Evolutionary conservation across 1,140 invertebrate genomes (phyloP).

Genomic region (Vanessa atalanta): DNA sequence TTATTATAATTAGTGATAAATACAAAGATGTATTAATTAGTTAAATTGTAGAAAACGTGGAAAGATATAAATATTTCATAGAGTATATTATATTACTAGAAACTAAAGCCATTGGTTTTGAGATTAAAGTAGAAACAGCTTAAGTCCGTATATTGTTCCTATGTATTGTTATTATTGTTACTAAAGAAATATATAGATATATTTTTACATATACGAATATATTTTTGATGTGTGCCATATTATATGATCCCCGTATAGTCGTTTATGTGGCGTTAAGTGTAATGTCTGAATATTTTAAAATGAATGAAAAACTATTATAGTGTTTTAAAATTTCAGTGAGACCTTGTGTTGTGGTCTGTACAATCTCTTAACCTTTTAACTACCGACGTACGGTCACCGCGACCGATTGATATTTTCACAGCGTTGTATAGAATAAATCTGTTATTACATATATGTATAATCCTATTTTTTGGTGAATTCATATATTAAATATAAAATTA

Average conservation of each 20-base stretch:
- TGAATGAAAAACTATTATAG: not conserved
- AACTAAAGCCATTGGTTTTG: not conserved
- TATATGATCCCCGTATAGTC: conserved; percentile 9
- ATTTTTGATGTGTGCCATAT: conserved; percentile 18
- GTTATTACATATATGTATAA: too few species aligned
- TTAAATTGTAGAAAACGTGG: not conserved
- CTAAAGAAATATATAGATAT: not conserved
- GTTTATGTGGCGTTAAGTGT: conserved; percentile 12
- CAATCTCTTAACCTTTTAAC: too few species aligned
- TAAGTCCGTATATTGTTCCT: not conserved
- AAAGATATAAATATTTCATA: not conserved
- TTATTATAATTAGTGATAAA: not conserved
- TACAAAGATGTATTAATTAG: not conserved
- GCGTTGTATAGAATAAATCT: too few species aligned
- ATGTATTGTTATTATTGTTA: not conserved
- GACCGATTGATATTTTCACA: too few species aligned
- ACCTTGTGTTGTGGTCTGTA: too few species aligned
- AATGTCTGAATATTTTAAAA: not conserved
- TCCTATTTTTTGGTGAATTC: too few species aligned
- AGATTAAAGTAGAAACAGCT: not conserved
- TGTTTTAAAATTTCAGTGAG: not conserved
- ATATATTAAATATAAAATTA: too few species aligned
- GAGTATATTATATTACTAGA: not conserved
- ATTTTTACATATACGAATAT: conserved; percentile 3
- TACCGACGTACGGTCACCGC: too few species aligned